A percentile compares a stretch with the other conserved stretches of the same genome.
Conservation (phyloP, 2,888 invertebrate genomes). For the Liopterus haemorrhoidalis region DNA sequence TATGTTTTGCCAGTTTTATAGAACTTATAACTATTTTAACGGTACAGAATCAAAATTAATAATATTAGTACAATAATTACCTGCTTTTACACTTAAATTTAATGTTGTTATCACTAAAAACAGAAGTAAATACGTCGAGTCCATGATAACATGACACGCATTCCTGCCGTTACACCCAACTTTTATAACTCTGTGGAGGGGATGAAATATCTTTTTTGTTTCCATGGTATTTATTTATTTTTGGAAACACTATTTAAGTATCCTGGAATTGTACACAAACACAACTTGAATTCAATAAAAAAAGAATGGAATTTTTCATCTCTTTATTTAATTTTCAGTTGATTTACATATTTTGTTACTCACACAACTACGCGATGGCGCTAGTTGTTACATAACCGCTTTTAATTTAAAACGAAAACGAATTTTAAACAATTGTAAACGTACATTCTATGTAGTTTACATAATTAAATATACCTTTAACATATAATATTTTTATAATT, state of each 20-base stretch:
- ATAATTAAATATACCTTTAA: no score
- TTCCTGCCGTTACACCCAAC: conserved; percentile 14
- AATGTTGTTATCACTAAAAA: conserved; percentile 21
- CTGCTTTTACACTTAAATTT: conserved; percentile 19
- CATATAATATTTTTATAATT: no score
- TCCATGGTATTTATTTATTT: conserved; percentile 1
- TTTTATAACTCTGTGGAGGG: background rate
- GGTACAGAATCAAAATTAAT: conserved; percentile 4
- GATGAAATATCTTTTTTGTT: conserved; percentile 6
- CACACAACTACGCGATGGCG: no score
- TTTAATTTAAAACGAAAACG: no score
- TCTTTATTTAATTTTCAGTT: no score
- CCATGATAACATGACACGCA: conserved; percentile 23
- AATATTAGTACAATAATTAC: conserved; percentile 8
- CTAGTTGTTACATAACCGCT: no score
- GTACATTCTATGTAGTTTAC: no score
- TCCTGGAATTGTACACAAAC: background rate
- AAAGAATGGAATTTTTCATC: no score
- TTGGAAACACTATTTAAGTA: background rate
- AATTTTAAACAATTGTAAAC: no score
- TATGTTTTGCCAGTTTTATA: background rate
- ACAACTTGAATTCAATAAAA: no score
- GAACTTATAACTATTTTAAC: conserved; percentile 6
- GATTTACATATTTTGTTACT: no score
- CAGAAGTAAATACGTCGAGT: conserved; percentile 20